Percentiles rank a stretch among this genome's conserved stretches.
phyloP scores from a whole-genome alignment of 2,888 invertebrate species.

The Ischnus inquisitorius region DNA sequence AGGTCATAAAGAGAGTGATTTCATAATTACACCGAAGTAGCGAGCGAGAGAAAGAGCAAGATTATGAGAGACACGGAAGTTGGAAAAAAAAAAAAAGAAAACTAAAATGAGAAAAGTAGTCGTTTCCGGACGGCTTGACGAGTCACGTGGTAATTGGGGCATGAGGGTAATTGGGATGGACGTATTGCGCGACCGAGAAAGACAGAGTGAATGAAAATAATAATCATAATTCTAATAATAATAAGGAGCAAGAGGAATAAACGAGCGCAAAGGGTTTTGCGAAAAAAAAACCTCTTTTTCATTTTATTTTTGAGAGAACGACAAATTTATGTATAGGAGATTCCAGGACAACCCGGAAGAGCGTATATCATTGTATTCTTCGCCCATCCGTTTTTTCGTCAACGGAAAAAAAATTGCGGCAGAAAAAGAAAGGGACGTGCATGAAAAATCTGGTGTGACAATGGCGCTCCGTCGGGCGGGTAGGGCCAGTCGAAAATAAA shows the following conservation, averaged over 20 bases:
- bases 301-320: conserved; percentile 15
- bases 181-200: conserved; percentile 60
- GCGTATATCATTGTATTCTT: conserved; percentile 25
- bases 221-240: conserved; percentile 56
- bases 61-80: conserved; percentile 60
- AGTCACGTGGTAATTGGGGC: conserved; percentile 69
- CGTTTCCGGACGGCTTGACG: conserved; percentile 67
- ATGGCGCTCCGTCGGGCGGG: neutral
- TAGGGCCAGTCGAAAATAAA: neutral
- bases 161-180: conserved; percentile 70
- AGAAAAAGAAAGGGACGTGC: neutral
- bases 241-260: conserved; percentile 17
- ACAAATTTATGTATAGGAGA: conserved; percentile 1
- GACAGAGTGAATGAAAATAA: conserved; percentile 44
- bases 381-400: conserved; percentile 6
- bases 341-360: neutral
- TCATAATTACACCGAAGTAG: conserved; percentile 64
- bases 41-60: conserved; percentile 41
- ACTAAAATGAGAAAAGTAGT: conserved; percentile 68
- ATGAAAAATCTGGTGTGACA: conserved; percentile 14
- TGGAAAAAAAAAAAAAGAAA: conserved; percentile 43
- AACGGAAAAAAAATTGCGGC: neutral
- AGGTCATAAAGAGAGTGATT: conserved; percentile 70
- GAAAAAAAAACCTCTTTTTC: conserved; percentile 13
- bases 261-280: conserved; percentile 22